These are phyloP conservation scores for Brachirus orientalis DNA, from an alignment of 2,113 vertebrate species.

Conservation along the genomic window DNA sequence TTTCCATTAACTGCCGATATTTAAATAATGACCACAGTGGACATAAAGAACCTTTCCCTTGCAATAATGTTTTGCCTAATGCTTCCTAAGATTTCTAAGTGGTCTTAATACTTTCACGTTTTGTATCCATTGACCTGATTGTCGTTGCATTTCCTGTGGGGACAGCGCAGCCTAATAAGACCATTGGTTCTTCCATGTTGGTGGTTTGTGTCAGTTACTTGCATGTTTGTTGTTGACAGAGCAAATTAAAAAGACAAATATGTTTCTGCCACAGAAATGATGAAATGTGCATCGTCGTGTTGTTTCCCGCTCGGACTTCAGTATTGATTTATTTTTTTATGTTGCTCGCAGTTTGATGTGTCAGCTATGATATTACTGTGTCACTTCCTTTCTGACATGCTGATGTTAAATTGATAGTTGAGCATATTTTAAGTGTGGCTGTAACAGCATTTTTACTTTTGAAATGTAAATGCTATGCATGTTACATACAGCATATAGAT, in stretches of 20 bases:
- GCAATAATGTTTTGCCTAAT: slow-evolving; percentile 77
- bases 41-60: slow-evolving; percentile 59
- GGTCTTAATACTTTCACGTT: slow-evolving; percentile 49
- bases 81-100: slow-evolving; percentile 76
- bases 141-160: slow-evolving; percentile 37
- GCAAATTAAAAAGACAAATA: slow-evolving; percentile 26
- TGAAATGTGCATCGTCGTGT: slow-evolving; percentile 27
- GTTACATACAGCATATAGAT: no score
- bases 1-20: slow-evolving; percentile 47
- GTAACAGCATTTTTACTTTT: no score
- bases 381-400: slow-evolving; percentile 27
- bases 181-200: slow-evolving; percentile 58
- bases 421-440: neutral
- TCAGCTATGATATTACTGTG: slow-evolving; percentile 29
- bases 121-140: slow-evolving; percentile 35
- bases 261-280: slow-evolving; percentile 22
- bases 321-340: neutral
- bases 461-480: no score
- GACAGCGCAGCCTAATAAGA: slow-evolving; percentile 44
- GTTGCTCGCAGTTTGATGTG: slow-evolving; percentile 12
- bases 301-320: no score
- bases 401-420: slow-evolving; percentile 17
- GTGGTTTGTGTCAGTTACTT: slow-evolving; percentile 48
- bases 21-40: slow-evolving; percentile 16
- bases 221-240: slow-evolving; percentile 71